Conservation (phyloP, 2,888 invertebrate genomes). For the Campoletis raptor region DNA sequence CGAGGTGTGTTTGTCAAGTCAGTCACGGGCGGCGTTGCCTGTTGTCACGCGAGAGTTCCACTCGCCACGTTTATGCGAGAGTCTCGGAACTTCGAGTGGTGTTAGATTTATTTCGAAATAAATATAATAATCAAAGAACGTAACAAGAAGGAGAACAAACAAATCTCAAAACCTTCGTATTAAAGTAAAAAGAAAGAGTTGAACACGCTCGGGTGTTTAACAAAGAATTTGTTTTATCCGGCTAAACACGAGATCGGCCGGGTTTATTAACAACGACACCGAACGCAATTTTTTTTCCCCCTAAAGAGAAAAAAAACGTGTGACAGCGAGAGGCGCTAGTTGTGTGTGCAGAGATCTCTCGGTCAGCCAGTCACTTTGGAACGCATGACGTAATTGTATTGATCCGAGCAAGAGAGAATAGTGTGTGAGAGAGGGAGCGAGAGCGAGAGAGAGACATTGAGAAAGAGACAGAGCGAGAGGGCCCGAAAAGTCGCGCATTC, state of each 20-base stretch:
- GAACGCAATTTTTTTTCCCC: conserved; percentile 37
- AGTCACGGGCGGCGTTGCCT: conserved; percentile 75
- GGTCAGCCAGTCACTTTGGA: conserved; percentile 79
- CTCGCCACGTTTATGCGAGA: conserved; percentile 72
- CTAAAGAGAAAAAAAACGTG: conserved; percentile 52
- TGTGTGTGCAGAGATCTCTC: conserved; percentile 71
- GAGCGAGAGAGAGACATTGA: conserved; percentile 68
- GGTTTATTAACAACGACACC: conserved; percentile 34
- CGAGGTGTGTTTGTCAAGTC: conserved; percentile 66
- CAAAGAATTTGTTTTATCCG: conserved; percentile 27
- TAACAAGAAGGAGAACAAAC: conserved; percentile 21
- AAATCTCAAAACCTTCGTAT: conserved; percentile 42
- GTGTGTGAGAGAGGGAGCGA: conserved; percentile 46
- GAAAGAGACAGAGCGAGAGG: conserved; percentile 68
- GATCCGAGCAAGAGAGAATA: conserved; percentile 79
- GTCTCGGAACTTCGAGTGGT: conserved; percentile 53
- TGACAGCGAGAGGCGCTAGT: conserved; percentile 64
- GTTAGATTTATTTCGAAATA: conserved; percentile 53
- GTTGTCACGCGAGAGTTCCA: conserved; percentile 70
- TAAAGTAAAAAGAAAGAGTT: conserved; percentile 25
- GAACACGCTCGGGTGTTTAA: conserved; percentile 34
- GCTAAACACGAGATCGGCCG: conserved; percentile 28
- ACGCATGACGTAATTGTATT: conserved; percentile 86
- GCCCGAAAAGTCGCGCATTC: conserved; percentile 84
- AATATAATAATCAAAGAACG: conserved; percentile 15